A percentile compares a stretch with the other conserved stretches of the same genome.
Conservation (phyloP, 2,888 invertebrate genomes). For the Heteromurus nitidus region DNA sequence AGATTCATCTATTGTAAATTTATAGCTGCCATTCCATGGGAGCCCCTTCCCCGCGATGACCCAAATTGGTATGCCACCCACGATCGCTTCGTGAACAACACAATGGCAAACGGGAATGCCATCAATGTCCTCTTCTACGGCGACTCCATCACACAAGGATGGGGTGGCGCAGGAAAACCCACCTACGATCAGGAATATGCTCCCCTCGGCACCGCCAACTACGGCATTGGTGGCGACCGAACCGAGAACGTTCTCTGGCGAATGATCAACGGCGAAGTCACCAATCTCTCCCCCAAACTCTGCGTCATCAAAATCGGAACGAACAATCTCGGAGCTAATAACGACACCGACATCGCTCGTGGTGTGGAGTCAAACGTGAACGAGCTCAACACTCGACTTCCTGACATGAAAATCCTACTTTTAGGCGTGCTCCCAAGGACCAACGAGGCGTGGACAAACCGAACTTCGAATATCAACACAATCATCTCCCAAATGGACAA, state of each 20-base stretch:
- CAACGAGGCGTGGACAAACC: no score
- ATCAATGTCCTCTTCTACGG: slow-evolving; percentile 55
- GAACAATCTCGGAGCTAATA: slow-evolving; percentile 30
- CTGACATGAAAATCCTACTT: slow-evolving; percentile 30
- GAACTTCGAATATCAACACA: slow-evolving; percentile 46
- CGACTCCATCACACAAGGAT: slow-evolving; percentile 53
- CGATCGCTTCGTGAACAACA: no score
- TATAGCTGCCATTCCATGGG: no score
- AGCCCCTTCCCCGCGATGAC: no score
- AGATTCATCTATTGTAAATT: no score
- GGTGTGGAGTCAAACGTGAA: slow-evolving; percentile 38
- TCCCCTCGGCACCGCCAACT: slow-evolving; percentile 92
- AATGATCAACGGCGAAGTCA: slow-evolving; percentile 90
- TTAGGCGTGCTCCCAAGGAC: slow-evolving; percentile 49
- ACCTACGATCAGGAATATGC: slow-evolving; percentile 93
- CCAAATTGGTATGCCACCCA: no score
- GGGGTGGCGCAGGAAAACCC: slow-evolving; percentile 76
- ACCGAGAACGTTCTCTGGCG: slow-evolving; percentile 93
- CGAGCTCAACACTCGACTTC: slow-evolving; percentile 31
- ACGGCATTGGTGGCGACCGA: slow-evolving; percentile 91
- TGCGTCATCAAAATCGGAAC: slow-evolving; percentile 51
- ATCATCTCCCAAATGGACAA: slow-evolving; percentile 59
- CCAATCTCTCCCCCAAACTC: slow-evolving; percentile 87
- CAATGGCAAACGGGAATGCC: not conserved
- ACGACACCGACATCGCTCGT: slow-evolving; percentile 39